Evolutionary conservation across 2,797 vertebrate species (phyloP).

Genomic region (Galago senegalensis): DNA sequence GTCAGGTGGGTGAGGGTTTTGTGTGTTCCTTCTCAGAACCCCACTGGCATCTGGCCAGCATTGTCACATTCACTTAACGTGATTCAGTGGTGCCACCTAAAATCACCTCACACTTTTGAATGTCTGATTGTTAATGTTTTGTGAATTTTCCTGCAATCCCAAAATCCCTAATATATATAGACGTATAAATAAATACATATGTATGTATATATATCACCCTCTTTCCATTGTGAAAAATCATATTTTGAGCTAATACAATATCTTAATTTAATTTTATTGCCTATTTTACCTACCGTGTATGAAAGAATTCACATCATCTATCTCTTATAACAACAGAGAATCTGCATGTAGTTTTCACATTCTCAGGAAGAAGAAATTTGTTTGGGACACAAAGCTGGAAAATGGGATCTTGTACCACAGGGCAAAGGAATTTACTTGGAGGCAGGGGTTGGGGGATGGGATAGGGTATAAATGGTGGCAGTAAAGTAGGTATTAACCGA

Average conservation of each 20-base stretch:
- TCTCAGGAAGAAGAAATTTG: conserved; percentile 7
- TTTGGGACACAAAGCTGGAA: neutral
- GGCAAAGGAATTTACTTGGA: neutral
- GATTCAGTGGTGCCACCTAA: neutral
- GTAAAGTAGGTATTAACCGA: neutral
- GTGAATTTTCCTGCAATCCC: neutral
- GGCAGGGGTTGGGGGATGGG: neutral
- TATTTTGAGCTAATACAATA: conserved; percentile 21
- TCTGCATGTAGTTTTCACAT: neutral
- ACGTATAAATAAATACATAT: too few relatives aligned
- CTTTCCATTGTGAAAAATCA: neutral
- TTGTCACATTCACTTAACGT: neutral
- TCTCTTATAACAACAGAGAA: neutral
- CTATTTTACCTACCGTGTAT: neutral
- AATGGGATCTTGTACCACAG: neutral
- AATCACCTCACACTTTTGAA: neutral
- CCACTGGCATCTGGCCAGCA: neutral
- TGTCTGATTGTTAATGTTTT: neutral
- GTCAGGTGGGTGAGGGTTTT: neutral
- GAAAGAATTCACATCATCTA: neutral
- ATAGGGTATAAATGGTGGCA: neutral
- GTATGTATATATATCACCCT: neutral
- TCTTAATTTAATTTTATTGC: neutral
- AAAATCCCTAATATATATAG: neutral
- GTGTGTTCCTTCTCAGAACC: neutral